phyloP scores from a whole-genome alignment of 1,140 invertebrate genomes.

The Schlechtendalia chinensis region DNA sequence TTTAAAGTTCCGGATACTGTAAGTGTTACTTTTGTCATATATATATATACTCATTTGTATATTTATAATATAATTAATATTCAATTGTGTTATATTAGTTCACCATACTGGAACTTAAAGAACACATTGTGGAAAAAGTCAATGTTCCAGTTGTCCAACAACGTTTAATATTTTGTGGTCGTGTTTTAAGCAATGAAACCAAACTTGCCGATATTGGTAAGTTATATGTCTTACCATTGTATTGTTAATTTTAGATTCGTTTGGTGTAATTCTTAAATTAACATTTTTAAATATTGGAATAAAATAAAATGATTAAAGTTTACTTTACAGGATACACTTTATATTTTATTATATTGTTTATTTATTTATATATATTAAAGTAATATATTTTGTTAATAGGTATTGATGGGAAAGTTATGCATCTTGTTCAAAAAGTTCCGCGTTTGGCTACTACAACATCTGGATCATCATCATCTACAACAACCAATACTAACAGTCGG shows the following conservation, averaged over 20 bases:
- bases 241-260: too few relatives aligned
- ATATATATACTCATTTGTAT: not conserved
- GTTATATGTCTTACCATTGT: too few relatives aligned
- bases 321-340: too few relatives aligned
- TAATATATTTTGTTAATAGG: conserved; percentile 61
- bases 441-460: conserved; percentile 48
- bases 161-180: conserved; percentile 87
- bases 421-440: conserved; percentile 86
- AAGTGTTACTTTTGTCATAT: conserved; percentile 57
- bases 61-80: not conserved
- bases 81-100: conserved; percentile 62
- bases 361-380: not conserved
- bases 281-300: too few relatives aligned
- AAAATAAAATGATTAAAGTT: too few relatives aligned
- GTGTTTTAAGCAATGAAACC: conserved; percentile 88
- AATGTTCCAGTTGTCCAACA: conserved; percentile 78
- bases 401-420: conserved; percentile 88
- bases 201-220: conserved; percentile 83
- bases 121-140: conserved; percentile 73
- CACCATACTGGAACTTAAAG: conserved; percentile 84
- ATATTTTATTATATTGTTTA: not conserved
- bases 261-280: too few relatives aligned
- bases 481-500: conserved; percentile 41
- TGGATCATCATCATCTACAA: conserved; percentile 18
- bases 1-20: conserved; percentile 86